phyloP scores from a whole-genome alignment of 2,888 invertebrate genomes.

The Aporophyla lueneburgensis region DNA sequence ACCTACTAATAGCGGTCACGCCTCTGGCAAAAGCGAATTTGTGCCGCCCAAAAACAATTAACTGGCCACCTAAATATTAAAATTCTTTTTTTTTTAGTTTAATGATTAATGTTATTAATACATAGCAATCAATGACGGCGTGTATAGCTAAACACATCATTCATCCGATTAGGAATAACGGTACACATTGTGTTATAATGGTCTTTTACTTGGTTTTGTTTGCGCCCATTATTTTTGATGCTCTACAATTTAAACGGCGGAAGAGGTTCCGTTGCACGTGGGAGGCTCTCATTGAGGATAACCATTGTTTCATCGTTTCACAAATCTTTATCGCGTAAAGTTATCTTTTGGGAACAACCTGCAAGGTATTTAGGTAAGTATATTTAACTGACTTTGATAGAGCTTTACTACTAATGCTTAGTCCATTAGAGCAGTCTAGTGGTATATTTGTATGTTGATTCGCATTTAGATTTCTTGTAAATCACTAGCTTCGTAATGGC shows the following conservation, averaged over 20 bases:
- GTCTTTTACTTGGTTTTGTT: constrained; percentile 79
- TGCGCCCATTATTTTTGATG: constrained; percentile 81
- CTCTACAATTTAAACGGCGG: constrained; percentile 83
- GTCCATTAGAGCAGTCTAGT: constrained; percentile 17
- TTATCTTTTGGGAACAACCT: constrained; percentile 69
- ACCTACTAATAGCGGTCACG: constrained; percentile 72
- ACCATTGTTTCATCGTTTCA: constrained; percentile 78
- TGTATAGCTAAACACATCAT: constrained; percentile 73
- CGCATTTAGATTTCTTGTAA: constrained; percentile 45
- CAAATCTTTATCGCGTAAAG: constrained; percentile 74
- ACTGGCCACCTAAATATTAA: constrained; percentile 63
- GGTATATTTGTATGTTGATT: constrained; percentile 43
- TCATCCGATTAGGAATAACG: constrained; percentile 77
- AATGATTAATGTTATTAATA: constrained; percentile 78
- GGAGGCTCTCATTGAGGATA: constrained; percentile 78
- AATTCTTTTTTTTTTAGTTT: constrained; percentile 58
- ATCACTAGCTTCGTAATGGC: constrained; percentile 40
- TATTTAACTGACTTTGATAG: constrained; percentile 27
- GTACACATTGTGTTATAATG: constrained; percentile 76
- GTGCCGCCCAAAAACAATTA: constrained; percentile 75
- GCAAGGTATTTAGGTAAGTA: constrained; percentile 45
- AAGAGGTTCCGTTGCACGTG: constrained; percentile 85
- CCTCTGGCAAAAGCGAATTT: constrained; percentile 73
- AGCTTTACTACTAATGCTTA: constrained; percentile 19
- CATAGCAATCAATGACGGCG: constrained; percentile 72